Conservation (phyloP, 1,140 invertebrate species). For the Papilio aristodemus region DNA sequence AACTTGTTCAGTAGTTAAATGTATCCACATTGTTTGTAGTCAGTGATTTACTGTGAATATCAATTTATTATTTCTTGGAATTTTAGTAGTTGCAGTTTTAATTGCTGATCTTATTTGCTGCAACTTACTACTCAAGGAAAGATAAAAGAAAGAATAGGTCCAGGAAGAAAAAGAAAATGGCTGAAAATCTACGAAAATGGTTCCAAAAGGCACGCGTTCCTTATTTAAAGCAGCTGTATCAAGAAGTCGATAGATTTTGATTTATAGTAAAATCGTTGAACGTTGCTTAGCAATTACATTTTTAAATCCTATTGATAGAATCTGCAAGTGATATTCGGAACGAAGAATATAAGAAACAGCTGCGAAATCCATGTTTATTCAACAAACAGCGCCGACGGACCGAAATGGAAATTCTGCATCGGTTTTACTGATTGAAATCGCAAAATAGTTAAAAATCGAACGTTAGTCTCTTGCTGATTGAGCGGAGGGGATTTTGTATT, state of each 20-base stretch:
- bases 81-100: no score
- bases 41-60: neutral
- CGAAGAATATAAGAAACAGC: conserved; percentile 24
- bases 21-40: neutral
- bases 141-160: no score
- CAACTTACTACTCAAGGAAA: no score
- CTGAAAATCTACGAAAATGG: no score
- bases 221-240: no score
- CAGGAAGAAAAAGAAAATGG: no score
- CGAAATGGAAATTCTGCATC: conserved; percentile 8
- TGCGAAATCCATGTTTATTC: conserved; percentile 28
- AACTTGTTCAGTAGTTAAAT: conserved; percentile 4
- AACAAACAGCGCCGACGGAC: neutral
- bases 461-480: neutral
- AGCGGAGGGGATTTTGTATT: no score
- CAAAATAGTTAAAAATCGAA: conserved; percentile 18
- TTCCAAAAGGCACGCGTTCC: no score
- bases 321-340: conserved; percentile 13
- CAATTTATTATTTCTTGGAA: neutral
- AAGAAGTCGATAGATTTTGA: neutral
- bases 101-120: no score
- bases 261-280: no score
- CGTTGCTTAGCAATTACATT: neutral
- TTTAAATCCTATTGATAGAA: conserved; percentile 5
- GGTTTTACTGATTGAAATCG: conserved; percentile 21